Base-by-base conservation (phyloP, 1,140 invertebrate genomes). In the Rhagoletis pomonella region DNA sequence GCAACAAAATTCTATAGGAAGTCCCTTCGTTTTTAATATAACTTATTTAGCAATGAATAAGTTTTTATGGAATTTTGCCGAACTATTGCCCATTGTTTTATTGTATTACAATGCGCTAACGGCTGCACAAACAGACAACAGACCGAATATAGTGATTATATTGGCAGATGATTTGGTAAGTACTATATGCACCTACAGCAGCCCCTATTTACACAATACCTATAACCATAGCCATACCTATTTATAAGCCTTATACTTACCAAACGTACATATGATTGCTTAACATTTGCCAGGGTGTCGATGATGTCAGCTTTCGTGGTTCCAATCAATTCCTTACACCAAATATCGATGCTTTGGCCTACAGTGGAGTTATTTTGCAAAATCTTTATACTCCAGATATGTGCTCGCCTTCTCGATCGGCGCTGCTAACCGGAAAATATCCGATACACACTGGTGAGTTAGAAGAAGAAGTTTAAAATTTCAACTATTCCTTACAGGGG, bases 221-320 rank as follows among this genome's bases (percentile, higher is more conserved):
- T n/a, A n/a, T n/a, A n/a, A n/a, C n/a, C n/a, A n/a, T n/a, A n/a
- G n/a, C n/a, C n/a, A n/a, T n/a, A n/a, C n/a, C 60, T 62, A 62
- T n/a, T n/a, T n/a, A n/a, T n/a, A n/a, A n/a, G n/a, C n/a, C n/a
- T n/a, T n/a, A n/a, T 47, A 69, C 2, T 5, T 14, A 59, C 87
- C n/a, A 85, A n/a, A 60, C n/a, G 19, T 6, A 84, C 2, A 67
- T 84, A 59, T 42, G 42, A 10, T 64, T 12, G 1, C 50, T n/a
- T 87, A 42, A 55, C 14, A n/a, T 44, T 59, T 65, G 64, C 47
- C n/a, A 97, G 97, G 97, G 97, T 17, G 98, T 96, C 94, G 97
- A 97, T 93, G 97, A 98, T 93, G 96, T 98, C 3, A 96, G 97
- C 69, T 98, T 98, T 92, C 97, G 98, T 90, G 97, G 97, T 2